Evolutionary conservation across 2,797 vertebrate genomes (phyloP).

Genomic region (Tangara arthus): DNA sequence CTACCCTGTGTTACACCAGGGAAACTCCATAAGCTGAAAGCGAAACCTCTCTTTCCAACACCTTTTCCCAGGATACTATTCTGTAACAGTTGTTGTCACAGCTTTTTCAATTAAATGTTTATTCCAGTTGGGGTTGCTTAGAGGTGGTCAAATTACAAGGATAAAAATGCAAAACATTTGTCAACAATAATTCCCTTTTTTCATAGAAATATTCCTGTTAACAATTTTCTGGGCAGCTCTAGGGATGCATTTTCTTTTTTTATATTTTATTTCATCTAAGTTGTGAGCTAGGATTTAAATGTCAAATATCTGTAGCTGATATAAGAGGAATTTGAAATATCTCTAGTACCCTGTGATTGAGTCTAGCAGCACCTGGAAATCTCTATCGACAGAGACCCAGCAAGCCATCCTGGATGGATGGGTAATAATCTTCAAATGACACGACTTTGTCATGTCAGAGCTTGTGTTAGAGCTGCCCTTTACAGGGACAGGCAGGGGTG

Average conservation of each 20-base stretch:
- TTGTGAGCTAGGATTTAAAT: slow-evolving; percentile 5
- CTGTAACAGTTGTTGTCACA: neutral
- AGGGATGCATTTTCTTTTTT: neutral
- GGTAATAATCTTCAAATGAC: neutral
- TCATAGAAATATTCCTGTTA: neutral
- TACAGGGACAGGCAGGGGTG: neutral
- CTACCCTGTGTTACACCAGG: neutral
- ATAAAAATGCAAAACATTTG: neutral
- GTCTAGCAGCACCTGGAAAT: slow-evolving; percentile 6
- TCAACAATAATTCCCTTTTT: neutral
- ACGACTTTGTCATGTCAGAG: accelerated
- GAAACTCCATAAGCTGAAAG: neutral
- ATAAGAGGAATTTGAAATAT: neutral
- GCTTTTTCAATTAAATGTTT: neutral
- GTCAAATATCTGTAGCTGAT: neutral
- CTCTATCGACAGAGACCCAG: neutral
- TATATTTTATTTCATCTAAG: neutral
- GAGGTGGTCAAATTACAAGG: neutral
- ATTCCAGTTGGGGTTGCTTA: neutral
- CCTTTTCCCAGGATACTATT: neutral
- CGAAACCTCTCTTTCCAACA: neutral
- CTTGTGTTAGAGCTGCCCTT: neutral
- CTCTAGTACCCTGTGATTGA: neutral
- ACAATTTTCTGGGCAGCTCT: neutral
- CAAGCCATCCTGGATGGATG: neutral